Base-by-base conservation (phyloP, 2,797 vertebrate species). In the Sebastes hubbsi region DNA sequence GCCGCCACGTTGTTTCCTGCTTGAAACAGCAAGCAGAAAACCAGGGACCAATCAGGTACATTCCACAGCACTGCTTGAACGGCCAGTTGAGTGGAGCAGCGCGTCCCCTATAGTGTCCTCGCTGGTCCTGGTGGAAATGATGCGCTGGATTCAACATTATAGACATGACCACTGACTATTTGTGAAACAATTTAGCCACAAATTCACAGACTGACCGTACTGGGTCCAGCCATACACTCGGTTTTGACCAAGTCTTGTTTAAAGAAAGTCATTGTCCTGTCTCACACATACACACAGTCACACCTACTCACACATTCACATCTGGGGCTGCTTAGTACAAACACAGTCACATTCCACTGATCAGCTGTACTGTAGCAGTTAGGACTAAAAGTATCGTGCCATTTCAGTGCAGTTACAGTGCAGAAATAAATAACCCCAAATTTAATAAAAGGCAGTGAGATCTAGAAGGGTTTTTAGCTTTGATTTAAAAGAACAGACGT, bases 401-500 rank as follows among this genome's bases (percentile, higher is more conserved):
- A 10, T 55, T 68, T 66, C 22, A 72, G 9, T 68, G 36, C 55
- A 42, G 36, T 56, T 36, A 32, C 36, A 63, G 24, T 2, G 5
- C 62, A 46, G 22, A 85, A 58, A 67, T 71, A 72, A 64, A 75
- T 30, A 42, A 14, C 59, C 32, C 2, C 12, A 24, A 18, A 60
- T 85, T 20, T 64, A 55, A 49, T 67, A 59, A 49, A 62, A 74
- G 36, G 30, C 9, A 25, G 16, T 72, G 66, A 87, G 52, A 52
- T 25, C 62, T 46, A 22, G 20, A 63, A 22, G 4, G 0, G 1
- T 60, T 68, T 46, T 52, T 16, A 29, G 25, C 52, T 75, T 68
- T 60, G 25, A 78, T 72, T 60, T 30, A 58, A 69, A 79, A 54
- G 32, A 62, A 30, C 49, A 52, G 24, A 58, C 13, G 18, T 70